Conservation (phyloP, 1,140 invertebrate species). For the Prorops nasuta region DNA sequence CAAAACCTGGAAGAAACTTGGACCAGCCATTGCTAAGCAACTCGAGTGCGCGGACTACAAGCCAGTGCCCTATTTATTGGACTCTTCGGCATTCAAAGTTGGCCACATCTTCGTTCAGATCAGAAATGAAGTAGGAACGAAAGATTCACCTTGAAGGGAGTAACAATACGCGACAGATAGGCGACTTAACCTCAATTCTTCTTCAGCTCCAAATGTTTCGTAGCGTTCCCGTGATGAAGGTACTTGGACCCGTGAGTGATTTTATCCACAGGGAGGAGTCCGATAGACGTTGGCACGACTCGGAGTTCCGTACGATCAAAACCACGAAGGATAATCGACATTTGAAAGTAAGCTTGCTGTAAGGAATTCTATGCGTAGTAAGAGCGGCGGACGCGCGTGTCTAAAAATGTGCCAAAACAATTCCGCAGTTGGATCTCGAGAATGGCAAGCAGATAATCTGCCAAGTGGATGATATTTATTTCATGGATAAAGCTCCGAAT, state of each 20-base stretch:
- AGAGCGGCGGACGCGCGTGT: too few relatives aligned
- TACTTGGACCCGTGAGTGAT: slow-evolving; percentile 31
- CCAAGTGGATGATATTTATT: too few relatives aligned
- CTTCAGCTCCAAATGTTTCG: too few relatives aligned
- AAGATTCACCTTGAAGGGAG: too few relatives aligned
- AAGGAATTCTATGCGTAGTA: too few relatives aligned
- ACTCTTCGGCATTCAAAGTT: slow-evolving; percentile 34
- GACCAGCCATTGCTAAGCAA: slow-evolving; percentile 16
- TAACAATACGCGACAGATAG: too few relatives aligned
- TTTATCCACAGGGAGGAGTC: slow-evolving; percentile 12
- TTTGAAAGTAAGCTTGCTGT: slow-evolving; percentile 21
- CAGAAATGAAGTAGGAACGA: slow-evolving; percentile 7
- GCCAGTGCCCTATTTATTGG: slow-evolving; percentile 28
- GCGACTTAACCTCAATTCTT: too few relatives aligned
- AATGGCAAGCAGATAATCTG: too few relatives aligned
- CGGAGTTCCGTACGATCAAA: slow-evolving; percentile 14
- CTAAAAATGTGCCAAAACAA: too few relatives aligned
- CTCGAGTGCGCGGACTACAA: slow-evolving; percentile 20
- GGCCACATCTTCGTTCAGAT: slow-evolving; percentile 32
- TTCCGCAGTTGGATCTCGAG: too few relatives aligned
- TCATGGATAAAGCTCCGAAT: background rate
- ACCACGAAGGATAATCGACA: slow-evolving; percentile 6
- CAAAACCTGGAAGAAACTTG: slow-evolving; percentile 28
- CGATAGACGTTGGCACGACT: slow-evolving; percentile 11
- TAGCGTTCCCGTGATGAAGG: slow-evolving; percentile 4